Conservation (phyloP, 2,113 vertebrate species). For the Gavia stellata region DNA sequence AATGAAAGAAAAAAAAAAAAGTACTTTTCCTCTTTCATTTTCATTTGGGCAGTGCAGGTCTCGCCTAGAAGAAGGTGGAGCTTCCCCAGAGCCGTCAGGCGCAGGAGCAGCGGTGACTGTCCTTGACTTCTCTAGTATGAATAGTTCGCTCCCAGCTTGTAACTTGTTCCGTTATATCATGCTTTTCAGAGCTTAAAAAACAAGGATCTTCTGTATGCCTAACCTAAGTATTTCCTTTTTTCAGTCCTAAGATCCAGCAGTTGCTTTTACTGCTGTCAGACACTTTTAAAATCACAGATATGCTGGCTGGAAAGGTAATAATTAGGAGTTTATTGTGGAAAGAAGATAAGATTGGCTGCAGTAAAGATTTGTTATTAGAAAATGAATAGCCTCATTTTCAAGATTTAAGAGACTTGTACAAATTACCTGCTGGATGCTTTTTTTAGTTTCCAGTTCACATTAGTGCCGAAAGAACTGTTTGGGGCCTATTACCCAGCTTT, state of each 20-base stretch:
- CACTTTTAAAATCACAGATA: slow-evolving; percentile 27
- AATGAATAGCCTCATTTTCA: slow-evolving; percentile 40
- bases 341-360: slow-evolving; percentile 55
- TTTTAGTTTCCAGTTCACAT: slow-evolving; percentile 21
- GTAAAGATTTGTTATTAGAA: slow-evolving; percentile 59
- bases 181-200: neutral
- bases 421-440: neutral
- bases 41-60: neutral
- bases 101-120: neutral
- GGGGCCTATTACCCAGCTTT: slow-evolving; percentile 13
- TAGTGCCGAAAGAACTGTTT: neutral
- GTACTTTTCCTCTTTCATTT: neutral
- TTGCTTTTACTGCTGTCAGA: slow-evolving; percentile 9
- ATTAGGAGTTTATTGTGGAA: slow-evolving; percentile 46
- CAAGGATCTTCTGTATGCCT: neutral
- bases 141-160: neutral
- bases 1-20: neutral
- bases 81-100: neutral
- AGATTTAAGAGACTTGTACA: slow-evolving; percentile 21
- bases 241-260: neutral
- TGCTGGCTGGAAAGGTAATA: slow-evolving; percentile 21
- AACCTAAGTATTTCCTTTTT: neutral
- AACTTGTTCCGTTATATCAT: neutral
- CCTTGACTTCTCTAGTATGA: neutral
- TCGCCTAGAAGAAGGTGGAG: neutral